phyloP scores from a whole-genome alignment of 1,140 invertebrate genomes.

The Leptestheria dahalacensis region DNA sequence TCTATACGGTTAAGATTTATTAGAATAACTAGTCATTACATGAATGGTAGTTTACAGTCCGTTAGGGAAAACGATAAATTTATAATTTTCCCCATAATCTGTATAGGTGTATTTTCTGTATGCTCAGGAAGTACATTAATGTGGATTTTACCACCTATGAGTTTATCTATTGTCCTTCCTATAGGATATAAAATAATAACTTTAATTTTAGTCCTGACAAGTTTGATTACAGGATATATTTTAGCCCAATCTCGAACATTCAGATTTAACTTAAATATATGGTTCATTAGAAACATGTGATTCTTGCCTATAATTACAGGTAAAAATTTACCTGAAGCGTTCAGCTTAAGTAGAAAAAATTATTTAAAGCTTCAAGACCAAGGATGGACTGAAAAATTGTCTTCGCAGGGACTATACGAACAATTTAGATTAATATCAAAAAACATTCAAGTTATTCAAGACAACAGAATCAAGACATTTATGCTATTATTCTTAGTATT shows the following conservation, averaged over 20 bases:
- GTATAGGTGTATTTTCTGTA: conserved; percentile 35
- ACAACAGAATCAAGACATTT: conserved; percentile 32
- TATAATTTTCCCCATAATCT: conserved; percentile 33
- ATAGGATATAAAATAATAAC: conserved; percentile 16
- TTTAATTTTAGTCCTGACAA: too few relatives aligned
- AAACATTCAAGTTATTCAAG: conserved; percentile 24
- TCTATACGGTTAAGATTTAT: conserved; percentile 38
- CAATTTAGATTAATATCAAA: conserved; percentile 24
- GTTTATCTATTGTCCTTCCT: conserved; percentile 17
- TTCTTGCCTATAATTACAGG: conserved; percentile 31
- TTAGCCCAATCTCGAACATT: not conserved
- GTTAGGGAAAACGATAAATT: conserved; percentile 31
- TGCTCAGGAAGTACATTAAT: conserved; percentile 29
- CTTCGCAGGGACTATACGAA: conserved; percentile 26
- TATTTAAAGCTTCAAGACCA: conserved; percentile 28
- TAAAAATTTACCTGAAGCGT: conserved; percentile 23
- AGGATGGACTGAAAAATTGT: conserved; percentile 33
- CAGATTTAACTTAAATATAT: not conserved
- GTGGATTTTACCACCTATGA: conserved; percentile 27
- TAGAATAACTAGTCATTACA: conserved; percentile 31
- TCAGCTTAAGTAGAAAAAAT: conserved; percentile 23
- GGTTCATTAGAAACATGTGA: conserved; percentile 25
- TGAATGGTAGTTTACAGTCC: conserved; percentile 30
- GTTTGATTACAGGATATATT: too few relatives aligned
- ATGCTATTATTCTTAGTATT: not conserved